Evolutionary conservation across 2,797 vertebrate species (phyloP).

Genomic region (Melanotaenia nigrans): DNA sequence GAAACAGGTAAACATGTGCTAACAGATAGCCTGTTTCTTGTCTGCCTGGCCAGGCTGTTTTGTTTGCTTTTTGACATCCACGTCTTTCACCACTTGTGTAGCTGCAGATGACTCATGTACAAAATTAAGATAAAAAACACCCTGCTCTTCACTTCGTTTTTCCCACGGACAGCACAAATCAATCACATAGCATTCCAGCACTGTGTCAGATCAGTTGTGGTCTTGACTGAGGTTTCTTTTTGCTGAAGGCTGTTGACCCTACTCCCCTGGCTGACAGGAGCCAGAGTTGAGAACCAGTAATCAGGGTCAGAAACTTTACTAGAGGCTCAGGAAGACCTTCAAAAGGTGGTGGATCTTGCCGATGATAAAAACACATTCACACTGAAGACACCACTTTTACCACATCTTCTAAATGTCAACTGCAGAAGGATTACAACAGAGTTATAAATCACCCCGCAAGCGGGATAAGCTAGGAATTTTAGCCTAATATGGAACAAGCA

Average conservation of each 20-base stretch:
- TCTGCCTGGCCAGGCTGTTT: conserved; percentile 40
- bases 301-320: conserved; percentile 79
- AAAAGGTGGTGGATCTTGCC: conserved; percentile 71
- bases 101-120: conserved; percentile 33
- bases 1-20: conserved; percentile 74
- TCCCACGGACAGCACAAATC: conserved; percentile 47
- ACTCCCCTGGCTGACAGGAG: conserved; percentile 70
- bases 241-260: conserved; percentile 73
- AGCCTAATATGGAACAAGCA: conserved; percentile 60
- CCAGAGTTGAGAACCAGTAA: conserved; percentile 76
- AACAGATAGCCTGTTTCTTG: conserved; percentile 66
- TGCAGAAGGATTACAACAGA: conserved; percentile 59
- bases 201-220: conserved; percentile 57
- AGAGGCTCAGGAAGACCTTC: conserved; percentile 74
- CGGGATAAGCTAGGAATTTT: conserved; percentile 61
- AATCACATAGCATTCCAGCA: conserved; percentile 50
- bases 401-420: conserved; percentile 77
- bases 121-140: conserved; percentile 30
- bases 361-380: conserved; percentile 73
- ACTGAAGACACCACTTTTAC: conserved; percentile 71
- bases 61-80: conserved; percentile 49
- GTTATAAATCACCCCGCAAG: conserved; percentile 72
- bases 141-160: conserved; percentile 14
- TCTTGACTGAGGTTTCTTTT: conserved; percentile 52
- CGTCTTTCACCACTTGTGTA: conserved; percentile 33